phyloP scores from a whole-genome alignment of 2,113 vertebrate species.

The Periophthalmodon schlosseri region DNA sequence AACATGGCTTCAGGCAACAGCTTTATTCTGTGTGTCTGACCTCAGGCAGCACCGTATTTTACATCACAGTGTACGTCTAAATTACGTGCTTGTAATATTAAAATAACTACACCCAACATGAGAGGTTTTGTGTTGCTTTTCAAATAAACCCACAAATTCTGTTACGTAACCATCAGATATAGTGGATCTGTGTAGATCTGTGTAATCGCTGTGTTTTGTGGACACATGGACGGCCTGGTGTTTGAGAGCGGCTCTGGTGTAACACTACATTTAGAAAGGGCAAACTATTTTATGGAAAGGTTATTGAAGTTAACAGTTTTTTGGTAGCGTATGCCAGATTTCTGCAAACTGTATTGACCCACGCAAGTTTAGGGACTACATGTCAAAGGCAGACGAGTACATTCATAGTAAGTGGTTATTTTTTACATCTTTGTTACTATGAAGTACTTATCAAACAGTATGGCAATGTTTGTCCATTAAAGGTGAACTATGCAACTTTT shows the following conservation, averaged over 20 bases:
- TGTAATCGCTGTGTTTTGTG: neutral
- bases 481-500: too few relatives aligned
- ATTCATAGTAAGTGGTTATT: too few relatives aligned
- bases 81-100: neutral
- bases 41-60: neutral
- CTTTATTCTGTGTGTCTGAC: neutral
- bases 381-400: too few relatives aligned
- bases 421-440: too few relatives aligned
- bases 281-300: neutral
- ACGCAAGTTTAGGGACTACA: too few relatives aligned
- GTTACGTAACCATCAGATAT: neutral
- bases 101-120: neutral
- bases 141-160: neutral
- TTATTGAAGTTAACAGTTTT: neutral
- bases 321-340: too few relatives aligned
- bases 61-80: neutral
- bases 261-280: neutral
- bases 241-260: neutral
- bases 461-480: too few relatives aligned
- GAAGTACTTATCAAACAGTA: too few relatives aligned
- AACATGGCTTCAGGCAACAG: neutral
- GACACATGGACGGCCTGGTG: neutral
- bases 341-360: too few relatives aligned
- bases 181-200: neutral
- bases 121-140: neutral